phyloP scores from a whole-genome alignment of 2,113 vertebrate species.

The Dicentrarchus labrax region DNA sequence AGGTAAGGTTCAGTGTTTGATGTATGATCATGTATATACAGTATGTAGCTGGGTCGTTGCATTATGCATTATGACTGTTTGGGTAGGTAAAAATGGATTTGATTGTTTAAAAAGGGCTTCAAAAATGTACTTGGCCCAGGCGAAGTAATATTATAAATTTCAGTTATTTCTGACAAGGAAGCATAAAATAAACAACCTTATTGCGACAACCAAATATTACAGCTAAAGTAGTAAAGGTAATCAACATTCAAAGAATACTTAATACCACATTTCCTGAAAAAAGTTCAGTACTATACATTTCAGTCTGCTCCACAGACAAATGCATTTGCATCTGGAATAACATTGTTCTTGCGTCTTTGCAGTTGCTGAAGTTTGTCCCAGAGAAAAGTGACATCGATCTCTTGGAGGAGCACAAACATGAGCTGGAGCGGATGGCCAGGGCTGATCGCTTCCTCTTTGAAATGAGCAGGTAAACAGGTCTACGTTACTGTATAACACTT shows the following conservation, averaged over 20 bases:
- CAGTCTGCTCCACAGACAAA: neutral
- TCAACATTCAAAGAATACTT: neutral
- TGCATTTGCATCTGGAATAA: neutral
- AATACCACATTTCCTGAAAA: neutral
- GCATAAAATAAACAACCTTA: neutral
- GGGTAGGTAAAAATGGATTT: neutral
- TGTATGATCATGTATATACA: neutral
- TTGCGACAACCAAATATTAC: too few relatives aligned
- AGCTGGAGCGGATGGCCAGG: slow-evolving; percentile 97
- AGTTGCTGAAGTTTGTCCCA: slow-evolving; percentile 97
- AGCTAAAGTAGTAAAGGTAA: neutral
- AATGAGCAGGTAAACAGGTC: slow-evolving; percentile 93
- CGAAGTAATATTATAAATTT: neutral
- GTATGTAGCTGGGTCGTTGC: neutral
- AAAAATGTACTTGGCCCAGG: neutral
- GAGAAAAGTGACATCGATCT: slow-evolving; percentile 96
- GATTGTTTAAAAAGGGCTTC: neutral
- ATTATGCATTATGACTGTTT: neutral
- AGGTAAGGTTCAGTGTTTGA: slow-evolving; percentile 81
- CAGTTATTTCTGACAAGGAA: neutral
- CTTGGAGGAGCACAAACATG: slow-evolving; percentile 97
- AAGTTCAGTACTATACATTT: neutral
- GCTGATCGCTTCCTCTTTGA: slow-evolving; percentile 98
- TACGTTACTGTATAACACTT: neutral
- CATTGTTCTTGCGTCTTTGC: neutral